These are phyloP conservation scores for Phytoseiulus persimilis DNA, from an alignment of 2,888 invertebrate genomes.

Conservation along the genomic window DNA sequence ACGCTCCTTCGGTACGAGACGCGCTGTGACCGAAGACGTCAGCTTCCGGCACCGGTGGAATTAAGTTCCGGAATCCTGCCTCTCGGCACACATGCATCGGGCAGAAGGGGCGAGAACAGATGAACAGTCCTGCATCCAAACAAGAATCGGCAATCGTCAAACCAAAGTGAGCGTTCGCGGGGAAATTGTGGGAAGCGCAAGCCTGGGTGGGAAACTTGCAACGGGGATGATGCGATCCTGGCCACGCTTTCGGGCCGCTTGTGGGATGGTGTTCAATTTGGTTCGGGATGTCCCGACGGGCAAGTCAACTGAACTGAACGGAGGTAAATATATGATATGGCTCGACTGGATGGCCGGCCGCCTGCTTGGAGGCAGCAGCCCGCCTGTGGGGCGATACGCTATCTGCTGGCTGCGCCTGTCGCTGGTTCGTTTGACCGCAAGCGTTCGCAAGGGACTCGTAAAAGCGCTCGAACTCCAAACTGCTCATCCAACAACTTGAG, in stretches of 20 bases:
- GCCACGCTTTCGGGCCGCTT: not conserved
- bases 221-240: not conserved
- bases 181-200: too few relatives aligned
- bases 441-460: conserved; percentile 37
- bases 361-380: not conserved
- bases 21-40: not conserved
- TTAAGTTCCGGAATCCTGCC: too few relatives aligned
- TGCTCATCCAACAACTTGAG: not conserved
- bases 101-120: too few relatives aligned
- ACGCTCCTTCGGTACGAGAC: not conserved
- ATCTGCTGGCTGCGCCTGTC: not conserved
- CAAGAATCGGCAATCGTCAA: too few relatives aligned
- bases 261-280: not conserved
- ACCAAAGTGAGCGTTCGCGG: too few relatives aligned
- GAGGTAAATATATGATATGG: not conserved
- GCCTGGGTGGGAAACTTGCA: not conserved
- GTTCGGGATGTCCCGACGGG: not conserved
- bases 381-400: not conserved
- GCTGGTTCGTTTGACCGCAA: conserved; percentile 30
- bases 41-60: not conserved
- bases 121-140: too few relatives aligned
- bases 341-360: not conserved
- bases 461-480: conserved; percentile 1
- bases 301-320: not conserved
- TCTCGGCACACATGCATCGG: too few relatives aligned